Conservation (phyloP, 2,888 invertebrate species). For the Nephrotoma guestfalica region DNA sequence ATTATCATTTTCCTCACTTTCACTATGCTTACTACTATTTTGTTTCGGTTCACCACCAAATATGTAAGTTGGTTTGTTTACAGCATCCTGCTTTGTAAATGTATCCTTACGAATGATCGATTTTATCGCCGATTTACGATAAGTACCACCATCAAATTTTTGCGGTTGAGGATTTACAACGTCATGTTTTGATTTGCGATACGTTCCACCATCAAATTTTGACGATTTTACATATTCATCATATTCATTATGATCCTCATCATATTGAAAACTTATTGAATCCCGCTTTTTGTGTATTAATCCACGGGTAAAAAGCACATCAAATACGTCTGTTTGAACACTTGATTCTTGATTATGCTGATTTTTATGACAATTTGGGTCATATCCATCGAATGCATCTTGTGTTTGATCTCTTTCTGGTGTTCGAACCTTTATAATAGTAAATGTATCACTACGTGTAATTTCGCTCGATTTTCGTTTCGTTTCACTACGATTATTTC, state of each 20-base stretch:
- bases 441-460: slow-evolving; percentile 3
- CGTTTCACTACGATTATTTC: background rate
- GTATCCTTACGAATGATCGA: background rate
- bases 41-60: background rate
- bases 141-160: slow-evolving; percentile 1
- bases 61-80: background rate
- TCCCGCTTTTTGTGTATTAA: background rate
- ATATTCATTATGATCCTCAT: background rate
- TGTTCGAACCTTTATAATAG: background rate
- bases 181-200: slow-evolving; percentile 17
- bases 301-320: background rate
- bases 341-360: background rate
- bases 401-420: background rate
- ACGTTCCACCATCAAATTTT: slow-evolving; percentile 23
- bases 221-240: background rate
- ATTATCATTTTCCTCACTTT: background rate
- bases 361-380: background rate
- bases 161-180: background rate
- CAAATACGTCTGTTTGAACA: background rate
- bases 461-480: background rate
- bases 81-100: background rate
- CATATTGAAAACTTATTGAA: background rate
- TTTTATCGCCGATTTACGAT: background rate
- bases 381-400: background rate
- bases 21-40: background rate